A percentile compares a stretch with the other conserved stretches of the same genome.
Conservation (phyloP, 2,113 vertebrate species). For the Myrmecophaga tridactyla region DNA sequence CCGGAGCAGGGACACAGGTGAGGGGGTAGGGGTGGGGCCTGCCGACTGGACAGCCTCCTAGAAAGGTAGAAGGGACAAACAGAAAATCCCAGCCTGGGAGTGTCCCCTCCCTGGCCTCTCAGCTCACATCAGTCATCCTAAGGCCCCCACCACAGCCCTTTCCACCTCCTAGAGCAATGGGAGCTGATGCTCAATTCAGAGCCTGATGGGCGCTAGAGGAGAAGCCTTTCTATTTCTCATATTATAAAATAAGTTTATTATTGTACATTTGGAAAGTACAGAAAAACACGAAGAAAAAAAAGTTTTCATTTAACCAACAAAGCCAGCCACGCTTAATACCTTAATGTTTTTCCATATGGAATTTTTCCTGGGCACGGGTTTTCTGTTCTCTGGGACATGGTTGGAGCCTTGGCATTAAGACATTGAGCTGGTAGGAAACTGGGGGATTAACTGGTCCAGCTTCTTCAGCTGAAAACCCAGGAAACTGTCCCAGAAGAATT, state of each 20-base stretch:
- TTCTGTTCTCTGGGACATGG: background rate
- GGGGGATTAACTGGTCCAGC: background rate
- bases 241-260: background rate
- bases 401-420: background rate
- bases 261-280: background rate
- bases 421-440: background rate
- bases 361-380: background rate
- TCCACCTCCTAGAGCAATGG: background rate
- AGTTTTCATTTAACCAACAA: background rate
- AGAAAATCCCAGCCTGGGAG: background rate
- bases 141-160: background rate
- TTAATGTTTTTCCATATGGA: background rate
- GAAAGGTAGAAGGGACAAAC: background rate
- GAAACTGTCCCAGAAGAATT: background rate
- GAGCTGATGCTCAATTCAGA: background rate
- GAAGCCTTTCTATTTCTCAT: background rate
- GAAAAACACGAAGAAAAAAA: background rate
- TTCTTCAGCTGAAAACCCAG: background rate
- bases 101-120: background rate
- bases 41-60: background rate
- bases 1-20: background rate
- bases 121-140: background rate
- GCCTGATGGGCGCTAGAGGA: background rate
- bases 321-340: no score
- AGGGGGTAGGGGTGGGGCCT: no score